Percentiles rank a stretch among this genome's conserved stretches.
phyloP scores from a whole-genome alignment of 1,140 invertebrate species.

The Diprion similis region DNA sequence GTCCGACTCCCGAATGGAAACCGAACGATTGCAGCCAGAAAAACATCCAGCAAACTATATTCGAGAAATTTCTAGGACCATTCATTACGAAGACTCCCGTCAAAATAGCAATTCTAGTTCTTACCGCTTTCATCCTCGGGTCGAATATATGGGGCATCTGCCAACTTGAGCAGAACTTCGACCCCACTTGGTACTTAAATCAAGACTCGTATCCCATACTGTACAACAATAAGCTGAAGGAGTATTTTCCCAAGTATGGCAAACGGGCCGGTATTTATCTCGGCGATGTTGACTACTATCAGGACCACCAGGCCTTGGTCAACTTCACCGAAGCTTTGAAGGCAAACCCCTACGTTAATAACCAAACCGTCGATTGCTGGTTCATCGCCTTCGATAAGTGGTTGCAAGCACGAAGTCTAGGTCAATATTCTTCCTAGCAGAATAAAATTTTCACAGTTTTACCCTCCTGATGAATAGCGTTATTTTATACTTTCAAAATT shows the following conservation, averaged over 20 bases:
- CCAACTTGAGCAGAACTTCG: slow-evolving; percentile 64
- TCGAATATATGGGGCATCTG: slow-evolving; percentile 59
- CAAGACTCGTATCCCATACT: slow-evolving; percentile 58
- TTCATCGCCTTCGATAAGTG: slow-evolving; percentile 48
- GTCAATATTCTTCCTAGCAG: slow-evolving; percentile 32
- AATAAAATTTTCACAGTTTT: no score
- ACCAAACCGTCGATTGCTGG: slow-evolving; percentile 55
- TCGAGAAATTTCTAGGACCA: slow-evolving; percentile 61
- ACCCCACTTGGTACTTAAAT: slow-evolving; percentile 67
- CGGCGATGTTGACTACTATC: slow-evolving; percentile 54
- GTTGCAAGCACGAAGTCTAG: slow-evolving; percentile 38
- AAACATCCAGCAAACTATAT: slow-evolving; percentile 58
- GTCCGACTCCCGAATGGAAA: slow-evolving; percentile 52
- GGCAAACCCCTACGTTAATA: slow-evolving; percentile 54
- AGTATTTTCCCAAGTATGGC: slow-evolving; percentile 62
- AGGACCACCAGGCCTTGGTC: slow-evolving; percentile 43
- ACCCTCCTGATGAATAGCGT: no score
- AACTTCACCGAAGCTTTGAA: slow-evolving; percentile 40
- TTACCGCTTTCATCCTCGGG: slow-evolving; percentile 43
- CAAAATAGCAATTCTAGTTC: slow-evolving; percentile 58
- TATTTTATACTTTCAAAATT: no score
- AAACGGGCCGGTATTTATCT: slow-evolving; percentile 62
- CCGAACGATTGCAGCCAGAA: slow-evolving; percentile 60
- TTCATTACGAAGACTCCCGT: slow-evolving; percentile 55
- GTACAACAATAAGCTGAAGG: slow-evolving; percentile 54